Base-by-base conservation (phyloP, 2,113 vertebrate genomes). In the Ictalurus punctatus region DNA sequence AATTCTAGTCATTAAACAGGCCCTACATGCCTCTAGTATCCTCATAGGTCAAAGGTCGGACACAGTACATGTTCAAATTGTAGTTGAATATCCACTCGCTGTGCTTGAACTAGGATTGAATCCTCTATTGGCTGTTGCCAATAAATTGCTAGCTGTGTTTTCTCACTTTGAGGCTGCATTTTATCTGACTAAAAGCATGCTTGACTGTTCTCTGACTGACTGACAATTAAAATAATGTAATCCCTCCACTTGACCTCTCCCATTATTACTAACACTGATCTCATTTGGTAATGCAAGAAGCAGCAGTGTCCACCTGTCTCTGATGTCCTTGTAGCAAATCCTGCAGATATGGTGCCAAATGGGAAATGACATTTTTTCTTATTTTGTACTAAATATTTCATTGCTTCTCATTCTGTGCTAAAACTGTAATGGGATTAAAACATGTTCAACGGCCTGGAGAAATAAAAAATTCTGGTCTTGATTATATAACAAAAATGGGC, bases 201-300 rank as follows among this genome's bases (percentile, higher is more conserved):
- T 87, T 88, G 83, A 86, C 78, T 88, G 86, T 89, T 87, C 88
- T 30, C 93, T 93, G 92, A 90, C 92, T 94, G 95, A 92, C 93
- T 93, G 91, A 92, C 94, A 95, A 94, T 92, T 94, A 94, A 95
- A 95, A 95, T 93, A 92, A 92, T 93, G 93, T 14, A 37, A 54
- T 92, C 94, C 94, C 94, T 94, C 94, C 93, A 96, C 95, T 96
- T 96, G 95, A 96, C 95, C 96, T 92, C 94, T 90, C 63, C 94
- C 93, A 95, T 96, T 95, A 95, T 96, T 93, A 94, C 84, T 90
- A 94, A 94, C 94, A 93, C 94, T 95, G 95, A 96, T 96, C 95
- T 96, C 95, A 96, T 96, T 96, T 95, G 94, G 95, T 93, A 94
- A 94, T 93, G 93, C 95, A 93, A 92, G 93, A 94, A 93, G 91